A percentile compares a stretch with the other conserved stretches of the same genome.
Evolutionary conservation across 2,113 vertebrate genomes (phyloP).

Genomic region (Pterocles orientalis): DNA sequence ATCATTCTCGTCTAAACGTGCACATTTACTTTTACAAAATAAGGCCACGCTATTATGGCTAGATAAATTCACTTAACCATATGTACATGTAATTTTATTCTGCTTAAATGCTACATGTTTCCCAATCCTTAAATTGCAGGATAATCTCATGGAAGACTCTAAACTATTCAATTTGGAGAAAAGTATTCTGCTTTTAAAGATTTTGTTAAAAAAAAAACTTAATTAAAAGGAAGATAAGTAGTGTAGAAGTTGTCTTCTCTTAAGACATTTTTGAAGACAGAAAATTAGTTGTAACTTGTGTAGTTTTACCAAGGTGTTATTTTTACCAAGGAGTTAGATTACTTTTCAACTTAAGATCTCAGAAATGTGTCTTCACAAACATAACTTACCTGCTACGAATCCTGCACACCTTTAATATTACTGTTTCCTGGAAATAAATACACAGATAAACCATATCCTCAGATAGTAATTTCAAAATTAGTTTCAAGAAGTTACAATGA

Average conservation of each 20-base stretch:
- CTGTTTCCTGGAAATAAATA: background rate
- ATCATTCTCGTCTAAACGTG: conserved; percentile 27
- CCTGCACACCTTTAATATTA: background rate
- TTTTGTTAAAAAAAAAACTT: background rate
- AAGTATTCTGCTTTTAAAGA: background rate
- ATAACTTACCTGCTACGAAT: background rate
- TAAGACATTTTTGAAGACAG: background rate
- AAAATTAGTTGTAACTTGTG: background rate
- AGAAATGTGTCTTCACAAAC: background rate
- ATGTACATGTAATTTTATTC: conserved; percentile 20
- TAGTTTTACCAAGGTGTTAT: background rate
- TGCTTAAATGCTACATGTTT: background rate
- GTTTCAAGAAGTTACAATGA: background rate
- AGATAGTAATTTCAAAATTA: background rate
- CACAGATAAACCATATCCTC: background rate
- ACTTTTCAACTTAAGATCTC: background rate
- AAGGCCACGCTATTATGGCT: background rate
- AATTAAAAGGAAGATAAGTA: background rate
- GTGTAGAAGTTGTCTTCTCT: background rate
- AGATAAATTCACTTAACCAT: conserved; percentile 50
- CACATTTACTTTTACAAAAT: background rate
- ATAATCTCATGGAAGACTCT: background rate
- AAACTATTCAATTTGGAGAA: background rate
- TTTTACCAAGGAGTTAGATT: background rate
- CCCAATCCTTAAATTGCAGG: background rate